phyloP scores from a whole-genome alignment of 2,797 vertebrate genomes.

The Petrocephalus schoutedeni region DNA sequence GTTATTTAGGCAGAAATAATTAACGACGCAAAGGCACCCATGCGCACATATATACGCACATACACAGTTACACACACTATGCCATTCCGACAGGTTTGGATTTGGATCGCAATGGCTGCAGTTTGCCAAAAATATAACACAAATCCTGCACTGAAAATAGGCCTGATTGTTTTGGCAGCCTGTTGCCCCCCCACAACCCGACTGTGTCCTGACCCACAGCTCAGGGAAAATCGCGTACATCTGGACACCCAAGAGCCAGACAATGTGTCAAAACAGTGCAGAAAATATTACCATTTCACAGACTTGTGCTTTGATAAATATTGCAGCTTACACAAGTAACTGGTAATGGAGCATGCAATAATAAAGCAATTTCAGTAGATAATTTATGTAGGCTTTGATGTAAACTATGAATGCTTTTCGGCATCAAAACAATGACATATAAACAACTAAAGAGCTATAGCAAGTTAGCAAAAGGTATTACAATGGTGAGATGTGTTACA shows the following conservation, averaged over 20 bases:
- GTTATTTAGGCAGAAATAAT: neutral
- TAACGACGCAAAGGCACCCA: neutral
- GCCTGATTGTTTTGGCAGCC: slow-evolving; percentile 45
- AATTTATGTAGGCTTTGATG: neutral
- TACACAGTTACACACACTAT: neutral
- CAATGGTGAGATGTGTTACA: neutral
- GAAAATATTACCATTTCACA: neutral
- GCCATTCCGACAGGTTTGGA: neutral
- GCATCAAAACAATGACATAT: neutral
- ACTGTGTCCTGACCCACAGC: neutral
- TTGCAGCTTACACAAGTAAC: neutral
- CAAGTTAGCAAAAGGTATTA: neutral
- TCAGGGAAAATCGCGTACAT: neutral
- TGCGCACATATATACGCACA: neutral
- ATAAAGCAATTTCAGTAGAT: neutral
- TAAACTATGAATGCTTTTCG: neutral
- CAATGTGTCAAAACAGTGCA: neutral
- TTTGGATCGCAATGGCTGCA: neutral
- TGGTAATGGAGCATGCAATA: neutral
- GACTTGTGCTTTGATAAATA: neutral
- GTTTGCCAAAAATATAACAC: neutral
- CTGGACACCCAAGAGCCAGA: neutral
- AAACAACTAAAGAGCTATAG: neutral
- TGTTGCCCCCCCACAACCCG: neutral
- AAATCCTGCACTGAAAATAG: slow-evolving; percentile 22